Base-by-base conservation (phyloP, 2,113 vertebrate genomes). In the Ceyx melanurus region DNA sequence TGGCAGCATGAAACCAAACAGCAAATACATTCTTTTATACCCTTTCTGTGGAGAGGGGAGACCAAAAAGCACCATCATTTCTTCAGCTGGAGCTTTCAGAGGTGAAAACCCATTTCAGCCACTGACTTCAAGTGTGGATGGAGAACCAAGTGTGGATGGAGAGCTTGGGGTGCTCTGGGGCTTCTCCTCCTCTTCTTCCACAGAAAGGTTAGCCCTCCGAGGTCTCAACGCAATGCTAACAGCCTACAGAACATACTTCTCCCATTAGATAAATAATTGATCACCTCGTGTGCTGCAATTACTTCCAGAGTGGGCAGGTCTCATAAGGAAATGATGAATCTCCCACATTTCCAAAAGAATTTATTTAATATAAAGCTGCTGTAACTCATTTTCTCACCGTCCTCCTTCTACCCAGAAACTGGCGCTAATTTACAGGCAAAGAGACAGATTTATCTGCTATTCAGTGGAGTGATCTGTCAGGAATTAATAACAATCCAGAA, bases 311-410 rank as follows among this genome's bases (percentile, higher is more conserved):
- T n/a, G 71, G 86, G 72, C 90, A 78, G 46, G 67, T 74, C 80
- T 82, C 62, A 57, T 74, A 92, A 88, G 83, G 75, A 90, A 78
- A 79, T 90, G 79, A 93, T 77, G 66, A 66, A 74, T 90, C 80
- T 78, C 62, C 72, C 20, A 35, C 53, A 29, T 85, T 86, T 85
- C 57, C 66, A 78, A 62, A 85, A 79, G 57, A 82, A 82, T 79
- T 82, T 87, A 87, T 83, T 93, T 89, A 89, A 87, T 57, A 51
- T 74, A 88, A 88, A 92, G 86, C 70, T 90, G 89, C 87, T 79
- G 57, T 78, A 88, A 85, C 71, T 92, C 90, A 79, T 90, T 84
- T 85, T 90, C 76, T 57, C 76, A 66, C 62, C 11, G 0, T 58
- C 57, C 53, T 79, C 66, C 67, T 33, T 66, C 71, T 46, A 15